A percentile compares a stretch with the other conserved stretches of the same genome.
phyloP scores from a whole-genome alignment of 1,140 invertebrate genomes.

The Solen grandis region DNA sequence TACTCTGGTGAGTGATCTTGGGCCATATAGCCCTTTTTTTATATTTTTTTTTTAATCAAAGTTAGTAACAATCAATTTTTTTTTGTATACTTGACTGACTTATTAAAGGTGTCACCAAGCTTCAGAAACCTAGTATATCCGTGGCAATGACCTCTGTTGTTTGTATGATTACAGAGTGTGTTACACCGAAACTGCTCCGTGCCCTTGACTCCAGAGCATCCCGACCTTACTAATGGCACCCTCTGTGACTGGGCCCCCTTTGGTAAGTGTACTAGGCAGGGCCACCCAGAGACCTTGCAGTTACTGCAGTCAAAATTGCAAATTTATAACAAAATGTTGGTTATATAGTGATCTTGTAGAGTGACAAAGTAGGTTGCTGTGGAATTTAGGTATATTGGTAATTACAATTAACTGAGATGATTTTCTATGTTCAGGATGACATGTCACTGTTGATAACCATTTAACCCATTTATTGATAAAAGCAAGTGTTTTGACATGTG shows the following conservation, averaged over 20 bases:
- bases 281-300: neutral
- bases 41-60: no score
- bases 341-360: neutral
- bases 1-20: no score
- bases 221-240: slow-evolving; percentile 77
- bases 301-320: neutral
- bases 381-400: neutral
- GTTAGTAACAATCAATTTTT: no score
- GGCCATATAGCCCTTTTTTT: no score
- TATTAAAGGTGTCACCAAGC: no score
- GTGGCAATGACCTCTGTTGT: no score
- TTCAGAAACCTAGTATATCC: no score
- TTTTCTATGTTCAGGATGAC: neutral
- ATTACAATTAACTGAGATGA: neutral
- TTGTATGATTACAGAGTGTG: slow-evolving; percentile 83
- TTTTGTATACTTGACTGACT: no score
- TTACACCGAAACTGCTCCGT: slow-evolving; percentile 88
- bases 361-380: neutral
- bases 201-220: slow-evolving; percentile 81
- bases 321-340: neutral
- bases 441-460: no score
- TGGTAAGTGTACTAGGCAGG: slow-evolving; percentile 84
- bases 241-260: slow-evolving; percentile 96
- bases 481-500: no score
- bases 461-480: no score